Conservation (phyloP, 37 sponge, comb jelly and placozoan species). For the Mnemiopsis leidyi region DNA sequence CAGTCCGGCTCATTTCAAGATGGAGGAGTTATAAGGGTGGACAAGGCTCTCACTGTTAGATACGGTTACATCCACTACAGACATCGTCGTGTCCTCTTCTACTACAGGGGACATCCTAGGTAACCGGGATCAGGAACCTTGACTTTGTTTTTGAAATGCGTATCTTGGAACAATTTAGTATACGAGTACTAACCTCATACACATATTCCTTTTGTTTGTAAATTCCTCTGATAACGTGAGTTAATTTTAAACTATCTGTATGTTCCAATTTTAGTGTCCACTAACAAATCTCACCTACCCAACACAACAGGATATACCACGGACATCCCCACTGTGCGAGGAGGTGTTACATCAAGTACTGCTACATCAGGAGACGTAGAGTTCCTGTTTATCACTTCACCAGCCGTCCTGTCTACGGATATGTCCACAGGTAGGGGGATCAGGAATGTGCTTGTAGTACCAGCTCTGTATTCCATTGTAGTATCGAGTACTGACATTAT, state of each 20-base stretch:
- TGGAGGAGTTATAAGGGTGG: not conserved
- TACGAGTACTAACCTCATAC: no score
- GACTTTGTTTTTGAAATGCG: no score
- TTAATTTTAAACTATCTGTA: no score
- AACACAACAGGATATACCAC: not conserved
- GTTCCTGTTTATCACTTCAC: conserved; percentile 19
- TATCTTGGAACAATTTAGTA: no score
- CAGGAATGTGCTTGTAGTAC: no score
- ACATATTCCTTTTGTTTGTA: no score
- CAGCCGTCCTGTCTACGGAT: not conserved
- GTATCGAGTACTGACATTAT: not conserved
- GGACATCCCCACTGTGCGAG: not conserved
- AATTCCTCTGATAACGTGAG: no score
- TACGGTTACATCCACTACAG: conserved; percentile 3
- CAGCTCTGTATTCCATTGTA: no score
- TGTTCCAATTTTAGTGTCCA: no score
- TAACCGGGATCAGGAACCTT: no score
- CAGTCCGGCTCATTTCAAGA: not conserved
- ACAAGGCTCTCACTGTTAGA: not conserved
- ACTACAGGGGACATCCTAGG: not conserved
- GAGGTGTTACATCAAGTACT: conserved; percentile 3
- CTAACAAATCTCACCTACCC: no score
- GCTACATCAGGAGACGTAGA: not conserved
- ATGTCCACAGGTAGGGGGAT: not conserved
- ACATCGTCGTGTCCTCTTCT: not conserved